phyloP scores from a whole-genome alignment of 2,113 vertebrate species.

The Alethe diademata region DNA sequence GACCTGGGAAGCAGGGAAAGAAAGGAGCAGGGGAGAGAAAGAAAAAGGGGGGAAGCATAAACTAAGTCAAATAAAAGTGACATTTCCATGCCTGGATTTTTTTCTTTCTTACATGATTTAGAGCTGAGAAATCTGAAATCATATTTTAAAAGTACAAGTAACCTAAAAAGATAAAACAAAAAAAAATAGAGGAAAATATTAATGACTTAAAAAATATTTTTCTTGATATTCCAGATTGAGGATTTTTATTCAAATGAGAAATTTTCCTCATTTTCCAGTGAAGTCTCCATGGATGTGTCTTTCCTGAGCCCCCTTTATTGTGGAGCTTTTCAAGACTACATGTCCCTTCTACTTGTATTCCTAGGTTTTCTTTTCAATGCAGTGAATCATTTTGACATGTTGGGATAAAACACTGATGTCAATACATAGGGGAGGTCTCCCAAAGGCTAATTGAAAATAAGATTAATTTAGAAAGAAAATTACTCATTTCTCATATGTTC shows the following conservation, averaged over 20 bases:
- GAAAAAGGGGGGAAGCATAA: fast-evolving
- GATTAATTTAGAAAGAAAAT: conserved; percentile 27
- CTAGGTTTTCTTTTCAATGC: neutral
- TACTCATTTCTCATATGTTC: neutral
- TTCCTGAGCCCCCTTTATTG: neutral
- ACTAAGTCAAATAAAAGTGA: neutral
- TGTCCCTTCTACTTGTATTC: neutral
- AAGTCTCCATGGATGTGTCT: neutral
- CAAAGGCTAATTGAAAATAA: neutral
- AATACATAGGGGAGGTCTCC: neutral
- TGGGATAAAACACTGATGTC: neutral
- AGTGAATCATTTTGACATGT: neutral
- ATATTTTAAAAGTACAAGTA: neutral
- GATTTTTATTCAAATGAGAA: neutral
- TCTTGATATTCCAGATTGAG: fast-evolving
- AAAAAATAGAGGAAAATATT: neutral
- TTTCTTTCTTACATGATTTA: neutral
- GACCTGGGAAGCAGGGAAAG: fast-evolving
- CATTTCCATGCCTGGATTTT: neutral
- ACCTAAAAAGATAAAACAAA: neutral
- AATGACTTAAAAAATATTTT: neutral
- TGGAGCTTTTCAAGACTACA: neutral
- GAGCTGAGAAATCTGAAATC: neutral
- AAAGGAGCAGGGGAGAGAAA: neutral
- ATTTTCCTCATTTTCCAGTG: neutral